Conservation (phyloP, 2,113 vertebrate genomes). For the Paradisaea rubra region DNA sequence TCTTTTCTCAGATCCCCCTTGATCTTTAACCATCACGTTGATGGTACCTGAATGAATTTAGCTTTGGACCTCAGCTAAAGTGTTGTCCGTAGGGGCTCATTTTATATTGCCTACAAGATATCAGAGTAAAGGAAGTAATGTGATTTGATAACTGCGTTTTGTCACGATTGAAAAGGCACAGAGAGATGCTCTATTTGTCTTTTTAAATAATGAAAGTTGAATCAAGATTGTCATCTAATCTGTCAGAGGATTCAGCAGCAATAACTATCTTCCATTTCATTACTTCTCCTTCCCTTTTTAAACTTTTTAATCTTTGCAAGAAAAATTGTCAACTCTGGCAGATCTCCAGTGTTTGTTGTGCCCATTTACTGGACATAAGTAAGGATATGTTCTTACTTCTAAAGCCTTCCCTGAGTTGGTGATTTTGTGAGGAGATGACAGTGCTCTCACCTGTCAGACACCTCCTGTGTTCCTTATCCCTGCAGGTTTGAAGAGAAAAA, state of each 20-base stretch:
- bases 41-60: neutral
- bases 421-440: neutral
- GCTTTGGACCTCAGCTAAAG: neutral
- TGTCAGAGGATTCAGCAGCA: constrained; percentile 17
- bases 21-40: neutral
- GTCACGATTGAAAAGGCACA: neutral
- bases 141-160: constrained; percentile 34
- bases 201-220: constrained; percentile 14
- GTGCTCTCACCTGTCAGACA: neutral
- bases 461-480: neutral
- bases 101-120: neutral
- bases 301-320: neutral
- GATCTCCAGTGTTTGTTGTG: neutral
- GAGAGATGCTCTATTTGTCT: constrained; percentile 17
- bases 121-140: constrained; percentile 23
- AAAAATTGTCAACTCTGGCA: neutral
- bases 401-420: neutral
- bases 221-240: constrained; percentile 11
- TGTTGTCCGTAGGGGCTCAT: neutral
- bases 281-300: neutral
- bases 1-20: neutral
- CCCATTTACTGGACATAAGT: neutral
- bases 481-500: neutral
- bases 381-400: neutral
- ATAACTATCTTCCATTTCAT: constrained; percentile 8